A percentile compares a stretch with the other conserved stretches of the same genome.
Conservation (phyloP, 2,797 vertebrate genomes). For the Diplodus puntazzo region DNA sequence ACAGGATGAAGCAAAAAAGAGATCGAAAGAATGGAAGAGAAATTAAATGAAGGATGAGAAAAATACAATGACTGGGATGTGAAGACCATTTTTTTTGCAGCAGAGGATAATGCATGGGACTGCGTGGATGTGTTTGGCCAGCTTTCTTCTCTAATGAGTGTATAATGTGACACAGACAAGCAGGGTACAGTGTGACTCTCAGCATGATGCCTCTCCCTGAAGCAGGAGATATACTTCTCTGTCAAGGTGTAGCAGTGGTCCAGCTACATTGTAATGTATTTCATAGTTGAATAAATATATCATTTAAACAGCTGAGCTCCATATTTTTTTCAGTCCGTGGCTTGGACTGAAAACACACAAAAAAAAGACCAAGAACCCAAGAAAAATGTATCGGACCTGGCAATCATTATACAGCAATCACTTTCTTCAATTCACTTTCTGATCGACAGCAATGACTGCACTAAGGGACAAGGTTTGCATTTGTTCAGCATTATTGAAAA, state of each 20-base stretch:
- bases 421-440: slow-evolving; percentile 27
- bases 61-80: slow-evolving; percentile 23
- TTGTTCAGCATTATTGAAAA: slow-evolving; percentile 7
- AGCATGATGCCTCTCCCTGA: slow-evolving; percentile 20
- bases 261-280: slow-evolving; percentile 13
- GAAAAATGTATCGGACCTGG: not conserved
- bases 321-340: too few species aligned
- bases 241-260: slow-evolving; percentile 32
- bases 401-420: slow-evolving; percentile 12
- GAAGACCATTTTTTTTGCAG: slow-evolving; percentile 19
- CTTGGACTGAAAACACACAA: not conserved
- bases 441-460: slow-evolving; percentile 18
- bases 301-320: not conserved
- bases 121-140: slow-evolving; percentile 23
- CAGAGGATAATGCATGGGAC: slow-evolving; percentile 3
- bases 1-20: slow-evolving; percentile 17
- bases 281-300: slow-evolving; percentile 17
- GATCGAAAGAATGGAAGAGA: slow-evolving; percentile 19
- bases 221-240: slow-evolving; percentile 29
- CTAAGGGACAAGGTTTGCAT: slow-evolving; percentile 17
- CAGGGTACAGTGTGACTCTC: slow-evolving; percentile 37
- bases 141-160: slow-evolving; percentile 44
- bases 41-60: slow-evolving; percentile 32
- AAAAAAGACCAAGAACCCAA: not conserved
- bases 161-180: slow-evolving; percentile 57